Evolutionary conservation across 2,113 vertebrate species (phyloP), one percentile per base, ranked within the genome.

Genomic region (Corythornis cristatus): DNA sequence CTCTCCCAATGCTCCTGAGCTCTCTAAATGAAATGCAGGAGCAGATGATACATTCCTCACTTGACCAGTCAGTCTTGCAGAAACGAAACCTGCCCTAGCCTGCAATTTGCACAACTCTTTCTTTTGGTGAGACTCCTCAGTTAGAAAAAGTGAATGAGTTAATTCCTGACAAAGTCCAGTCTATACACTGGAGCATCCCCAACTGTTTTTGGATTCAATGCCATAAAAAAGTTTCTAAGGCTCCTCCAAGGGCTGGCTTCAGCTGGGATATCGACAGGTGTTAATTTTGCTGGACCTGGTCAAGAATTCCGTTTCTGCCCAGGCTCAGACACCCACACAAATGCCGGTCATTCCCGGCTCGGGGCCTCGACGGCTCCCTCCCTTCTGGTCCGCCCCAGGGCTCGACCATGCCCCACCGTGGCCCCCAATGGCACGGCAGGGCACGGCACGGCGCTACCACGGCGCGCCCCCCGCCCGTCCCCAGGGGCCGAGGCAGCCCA

Each of bases 281-380:
- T 2, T 14, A 21, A 12, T n/a, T 48, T 13, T 18, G 12, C 26
- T 5, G 15, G 19, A 3, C 5, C 17, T 33, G 7, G 19, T 8
- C 50, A 20, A 5, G 19, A 26, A 7, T 40, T 19, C 25, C 2
- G 3, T 5, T 22, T 40, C 18, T 11, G 4, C 25, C 35, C 15
- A 10, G 26, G 4, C 33, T 25, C 46, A 1, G 7, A 11, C 37
- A 9, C 3, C 28, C 5, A 5, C 15, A 6, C 6, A 3, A 3
- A 9, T 5, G 6, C 31, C 3, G 3, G 3, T 17, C 23, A 2
- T 2, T 12, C 10, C 21, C 15, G 5, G 3, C 6, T 9, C 5
- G 18, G 7, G 46, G 1, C 5, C 6, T 28, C 28, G 20, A 31
- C 42, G 3, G 14, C 5, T 16, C 29, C 2, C 15, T 35, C 23